phyloP scores from a whole-genome alignment of 2,797 vertebrate species.

The Kryptopterus vitreolus region DNA sequence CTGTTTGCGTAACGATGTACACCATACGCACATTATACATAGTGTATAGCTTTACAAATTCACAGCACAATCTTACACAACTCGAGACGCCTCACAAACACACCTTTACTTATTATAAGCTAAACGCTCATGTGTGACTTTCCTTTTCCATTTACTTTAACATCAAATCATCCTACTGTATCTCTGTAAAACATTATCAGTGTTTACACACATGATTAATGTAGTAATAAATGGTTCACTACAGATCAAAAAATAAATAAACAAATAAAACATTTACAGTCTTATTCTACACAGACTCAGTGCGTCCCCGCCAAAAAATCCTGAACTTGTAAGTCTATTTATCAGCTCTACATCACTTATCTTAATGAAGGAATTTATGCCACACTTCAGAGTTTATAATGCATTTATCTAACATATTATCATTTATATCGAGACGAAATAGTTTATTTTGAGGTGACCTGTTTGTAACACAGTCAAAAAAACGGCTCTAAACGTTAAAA shows the following conservation, averaged over 20 bases:
- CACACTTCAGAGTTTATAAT: conserved; percentile 5
- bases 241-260: neutral
- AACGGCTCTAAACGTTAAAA: conserved; percentile 17
- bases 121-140: conserved; percentile 25
- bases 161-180: neutral
- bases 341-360: neutral
- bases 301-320: neutral
- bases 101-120: conserved; percentile 34
- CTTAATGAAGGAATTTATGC: conserved; percentile 3
- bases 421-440: conserved; percentile 19
- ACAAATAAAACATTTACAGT: conserved; percentile 11
- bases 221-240: conserved; percentile 15
- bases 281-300: conserved; percentile 31
- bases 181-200: conserved; percentile 11
- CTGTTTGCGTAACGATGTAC: conserved; percentile 8
- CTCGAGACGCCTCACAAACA: conserved; percentile 34
- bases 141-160: neutral
- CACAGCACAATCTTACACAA: conserved; percentile 23
- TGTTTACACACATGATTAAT: conserved; percentile 10
- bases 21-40: conserved; percentile 22
- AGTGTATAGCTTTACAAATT: neutral
- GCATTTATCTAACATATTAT: neutral
- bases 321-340: neutral
- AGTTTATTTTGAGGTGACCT: conserved; percentile 13
- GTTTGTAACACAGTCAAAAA: conserved; percentile 28